These are phyloP conservation scores for Noctuana brunneofusca DNA, from an alignment of 2,888 invertebrate species.

Conservation along the genomic window DNA sequence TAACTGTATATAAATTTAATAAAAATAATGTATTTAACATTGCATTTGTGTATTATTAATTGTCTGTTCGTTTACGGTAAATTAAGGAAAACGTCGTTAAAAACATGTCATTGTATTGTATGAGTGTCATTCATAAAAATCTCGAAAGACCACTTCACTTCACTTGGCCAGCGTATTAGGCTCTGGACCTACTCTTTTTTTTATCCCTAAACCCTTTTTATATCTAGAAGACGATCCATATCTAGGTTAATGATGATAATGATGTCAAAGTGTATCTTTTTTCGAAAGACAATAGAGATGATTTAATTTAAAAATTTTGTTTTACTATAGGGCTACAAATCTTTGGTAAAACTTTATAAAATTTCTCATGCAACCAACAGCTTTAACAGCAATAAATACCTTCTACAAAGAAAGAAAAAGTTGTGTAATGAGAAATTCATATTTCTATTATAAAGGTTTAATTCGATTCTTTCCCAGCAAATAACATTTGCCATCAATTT, in stretches of 20 bases:
- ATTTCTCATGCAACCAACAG: not conserved
- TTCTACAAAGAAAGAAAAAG: not conserved
- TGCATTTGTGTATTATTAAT: not conserved
- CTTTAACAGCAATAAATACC: not conserved
- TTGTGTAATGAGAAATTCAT: not conserved
- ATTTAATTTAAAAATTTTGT: not conserved
- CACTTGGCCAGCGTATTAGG: no score
- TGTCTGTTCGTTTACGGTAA: not conserved
- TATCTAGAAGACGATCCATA: no score
- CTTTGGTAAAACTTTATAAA: not conserved
- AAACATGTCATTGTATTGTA: no score
- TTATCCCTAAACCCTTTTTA: no score
- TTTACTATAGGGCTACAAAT: not conserved
- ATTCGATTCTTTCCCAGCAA: not conserved
- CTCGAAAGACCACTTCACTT: no score
- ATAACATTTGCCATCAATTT: slow-evolving; percentile 1
- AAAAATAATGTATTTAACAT: not conserved
- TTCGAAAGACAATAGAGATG: not conserved
- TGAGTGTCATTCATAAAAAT: no score
- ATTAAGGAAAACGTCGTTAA: no score
- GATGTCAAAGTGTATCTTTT: not conserved
- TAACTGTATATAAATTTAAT: not conserved
- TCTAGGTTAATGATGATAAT: no score
- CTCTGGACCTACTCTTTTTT: no score
- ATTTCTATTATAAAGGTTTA: not conserved